Conservation (phyloP, 35 echinoderm and acorn worm genomes). For the Diadema setosum region DNA sequence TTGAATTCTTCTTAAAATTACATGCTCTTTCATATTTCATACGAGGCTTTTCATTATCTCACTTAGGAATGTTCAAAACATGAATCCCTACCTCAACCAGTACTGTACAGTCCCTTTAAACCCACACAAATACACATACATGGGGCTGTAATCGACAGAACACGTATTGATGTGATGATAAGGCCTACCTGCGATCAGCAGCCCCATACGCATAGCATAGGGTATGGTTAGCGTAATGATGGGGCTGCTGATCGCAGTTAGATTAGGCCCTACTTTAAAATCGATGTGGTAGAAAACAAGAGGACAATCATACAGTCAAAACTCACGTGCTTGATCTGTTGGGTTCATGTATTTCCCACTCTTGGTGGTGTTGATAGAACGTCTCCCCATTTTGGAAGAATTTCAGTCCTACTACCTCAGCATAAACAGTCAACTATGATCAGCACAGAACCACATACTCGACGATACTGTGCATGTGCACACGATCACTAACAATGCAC, state of each 20-base stretch:
- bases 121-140: not conserved
- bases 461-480: too few relatives aligned
- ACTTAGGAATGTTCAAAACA: too few relatives aligned
- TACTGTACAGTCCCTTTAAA: too few relatives aligned
- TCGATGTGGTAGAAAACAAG: not conserved
- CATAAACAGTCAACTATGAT: too few relatives aligned
- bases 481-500: too few relatives aligned
- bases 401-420: too few relatives aligned
- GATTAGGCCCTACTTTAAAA: not conserved
- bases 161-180: not conserved
- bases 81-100: too few relatives aligned
- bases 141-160: not conserved
- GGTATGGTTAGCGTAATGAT: not conserved
- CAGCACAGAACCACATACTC: too few relatives aligned
- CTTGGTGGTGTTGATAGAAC: constrained; percentile 98
- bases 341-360: constrained; percentile 99
- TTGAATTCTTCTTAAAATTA: too few relatives aligned
- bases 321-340: constrained; percentile 99
- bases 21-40: too few relatives aligned
- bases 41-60: too few relatives aligned
- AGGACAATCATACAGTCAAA: not conserved
- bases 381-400: constrained; percentile 92
- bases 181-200: not conserved
- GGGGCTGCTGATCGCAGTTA: not conserved
- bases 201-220: not conserved